These are phyloP conservation scores for Oryctes rhinoceros DNA, from an alignment of 1,140 invertebrate species.

Conservation along the genomic window DNA sequence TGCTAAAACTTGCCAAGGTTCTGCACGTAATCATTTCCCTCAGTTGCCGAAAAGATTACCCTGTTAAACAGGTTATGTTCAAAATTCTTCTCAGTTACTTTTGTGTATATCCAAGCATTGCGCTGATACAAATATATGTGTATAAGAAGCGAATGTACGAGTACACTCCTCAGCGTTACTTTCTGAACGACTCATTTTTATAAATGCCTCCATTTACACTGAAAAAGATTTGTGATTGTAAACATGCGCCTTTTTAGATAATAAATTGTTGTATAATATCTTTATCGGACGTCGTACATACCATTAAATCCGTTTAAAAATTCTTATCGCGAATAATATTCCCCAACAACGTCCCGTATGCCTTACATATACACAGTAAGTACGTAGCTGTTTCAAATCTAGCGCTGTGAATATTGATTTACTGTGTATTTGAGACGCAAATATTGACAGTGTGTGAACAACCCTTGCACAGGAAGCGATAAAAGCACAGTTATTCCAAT, in stretches of 20 bases:
- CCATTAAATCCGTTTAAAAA: conserved; percentile 21
- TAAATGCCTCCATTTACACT: conserved; percentile 8
- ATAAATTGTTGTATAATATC: conserved; percentile 17
- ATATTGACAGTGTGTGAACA: conserved; percentile 30
- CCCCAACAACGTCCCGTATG: not conserved
- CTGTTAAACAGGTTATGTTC: too few species aligned
- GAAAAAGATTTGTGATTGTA: conserved; percentile 20
- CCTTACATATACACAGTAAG: not conserved
- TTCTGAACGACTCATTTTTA: conserved; percentile 9
- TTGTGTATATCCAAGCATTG: too few species aligned
- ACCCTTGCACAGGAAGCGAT: conserved; percentile 29
- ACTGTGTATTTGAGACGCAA: conserved; percentile 16
- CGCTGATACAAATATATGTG: too few species aligned
- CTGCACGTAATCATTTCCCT: too few species aligned
- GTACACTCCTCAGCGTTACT: not conserved
- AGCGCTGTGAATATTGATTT: conserved; percentile 31
- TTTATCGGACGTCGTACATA: not conserved
- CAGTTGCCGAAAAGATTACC: too few species aligned
- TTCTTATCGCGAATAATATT: conserved; percentile 33
- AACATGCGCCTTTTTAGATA: not conserved
- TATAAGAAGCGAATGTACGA: not conserved
- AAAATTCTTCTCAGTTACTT: too few species aligned
- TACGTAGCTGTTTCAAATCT: conserved; percentile 1
- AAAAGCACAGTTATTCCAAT: conserved; percentile 20
- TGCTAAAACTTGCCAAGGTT: too few species aligned